Conservation (phyloP, 2,113 vertebrate genomes). For the Eupsittula cactorum region DNA sequence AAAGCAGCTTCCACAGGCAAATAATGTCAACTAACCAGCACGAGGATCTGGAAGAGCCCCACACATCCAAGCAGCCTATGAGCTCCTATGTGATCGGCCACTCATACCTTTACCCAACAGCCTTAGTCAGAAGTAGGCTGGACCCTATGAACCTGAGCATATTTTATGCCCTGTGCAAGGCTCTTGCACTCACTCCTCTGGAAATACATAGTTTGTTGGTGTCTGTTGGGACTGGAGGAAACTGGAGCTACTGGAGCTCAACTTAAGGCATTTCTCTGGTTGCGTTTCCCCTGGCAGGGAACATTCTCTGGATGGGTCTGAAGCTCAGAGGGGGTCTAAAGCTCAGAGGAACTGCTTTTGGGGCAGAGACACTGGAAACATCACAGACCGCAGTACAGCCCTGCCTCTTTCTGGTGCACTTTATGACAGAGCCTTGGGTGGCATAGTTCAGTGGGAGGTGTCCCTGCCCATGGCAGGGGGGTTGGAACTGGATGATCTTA, state of each 20-base stretch:
- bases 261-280: not conserved
- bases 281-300: not conserved
- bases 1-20: not conserved
- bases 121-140: not conserved
- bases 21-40: not conserved
- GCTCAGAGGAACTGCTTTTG: not conserved
- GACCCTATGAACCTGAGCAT: not conserved
- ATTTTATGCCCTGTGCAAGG: not conserved
- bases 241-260: not conserved
- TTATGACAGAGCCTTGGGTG: not conserved
- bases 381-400: not conserved
- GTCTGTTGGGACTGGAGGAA: not conserved
- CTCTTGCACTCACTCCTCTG: not conserved
- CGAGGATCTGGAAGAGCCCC: not conserved
- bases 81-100: not conserved
- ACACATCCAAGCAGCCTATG: not conserved
- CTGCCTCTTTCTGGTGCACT: not conserved
- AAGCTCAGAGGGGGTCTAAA: not conserved
- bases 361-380: not conserved
- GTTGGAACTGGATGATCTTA: no score
- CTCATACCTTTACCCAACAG: not conserved
- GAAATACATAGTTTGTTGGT: fast-evolving
- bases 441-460: no score
- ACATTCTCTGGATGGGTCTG: not conserved
- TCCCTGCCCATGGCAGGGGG: no score